Evolutionary conservation across 2,888 invertebrate species (phyloP).

Genomic region (Oscheius onirici): DNA sequence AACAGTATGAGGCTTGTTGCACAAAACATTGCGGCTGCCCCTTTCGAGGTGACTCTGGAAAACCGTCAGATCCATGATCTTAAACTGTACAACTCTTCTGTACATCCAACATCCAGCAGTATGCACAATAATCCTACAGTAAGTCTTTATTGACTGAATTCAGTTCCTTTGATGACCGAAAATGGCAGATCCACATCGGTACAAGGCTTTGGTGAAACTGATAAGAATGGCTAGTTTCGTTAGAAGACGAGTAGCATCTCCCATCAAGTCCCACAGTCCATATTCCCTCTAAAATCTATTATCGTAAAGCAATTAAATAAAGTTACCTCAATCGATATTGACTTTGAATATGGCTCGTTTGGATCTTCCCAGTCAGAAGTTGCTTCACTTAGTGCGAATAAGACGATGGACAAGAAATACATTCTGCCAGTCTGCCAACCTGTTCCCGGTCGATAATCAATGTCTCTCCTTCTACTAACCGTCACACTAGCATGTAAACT

Average conservation of each 20-base stretch:
- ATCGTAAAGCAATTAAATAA: background rate
- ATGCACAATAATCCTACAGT: no score
- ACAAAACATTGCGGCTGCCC: conserved; percentile 17
- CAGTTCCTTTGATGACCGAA: no score
- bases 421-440: background rate
- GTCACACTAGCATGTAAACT: background rate
- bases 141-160: no score
- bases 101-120: no score
- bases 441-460: conserved; percentile 23
- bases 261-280: conserved; percentile 13
- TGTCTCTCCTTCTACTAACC: conserved; percentile 5
- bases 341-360: conserved; percentile 29
- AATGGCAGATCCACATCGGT: background rate
- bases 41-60: no score
- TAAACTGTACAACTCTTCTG: no score
- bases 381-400: background rate
- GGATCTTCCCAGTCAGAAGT: conserved; percentile 25
- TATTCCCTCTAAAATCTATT: background rate
- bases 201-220: conserved; percentile 10
- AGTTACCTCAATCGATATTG: background rate
- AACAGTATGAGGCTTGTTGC: conserved; percentile 10
- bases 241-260: background rate
- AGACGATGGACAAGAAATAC: background rate
- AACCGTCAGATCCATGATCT: no score
- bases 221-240: conserved; percentile 5